phyloP scores from a whole-genome alignment of 2,797 vertebrate genomes.

The Ctenopoma kingsleyae region DNA sequence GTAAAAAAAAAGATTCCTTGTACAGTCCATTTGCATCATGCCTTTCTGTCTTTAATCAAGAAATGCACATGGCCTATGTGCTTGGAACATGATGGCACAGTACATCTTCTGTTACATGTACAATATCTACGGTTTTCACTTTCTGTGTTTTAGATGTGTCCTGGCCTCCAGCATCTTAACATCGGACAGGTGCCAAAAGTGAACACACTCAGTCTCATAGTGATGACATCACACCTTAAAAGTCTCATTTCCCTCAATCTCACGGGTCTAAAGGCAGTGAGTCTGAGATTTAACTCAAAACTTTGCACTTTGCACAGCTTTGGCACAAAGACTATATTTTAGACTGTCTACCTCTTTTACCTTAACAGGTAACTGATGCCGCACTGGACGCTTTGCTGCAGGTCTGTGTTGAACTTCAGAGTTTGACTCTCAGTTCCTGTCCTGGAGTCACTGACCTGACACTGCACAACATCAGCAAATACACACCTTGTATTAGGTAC shows the following conservation, averaged over 20 bases:
- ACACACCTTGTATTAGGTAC: constrained; percentile 65
- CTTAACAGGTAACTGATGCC: constrained; percentile 63
- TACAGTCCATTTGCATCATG: fast-evolving
- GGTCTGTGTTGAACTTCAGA: constrained; percentile 63
- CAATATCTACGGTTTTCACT: neutral
- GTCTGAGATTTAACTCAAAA: neutral
- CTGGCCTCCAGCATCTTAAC: constrained; percentile 66
- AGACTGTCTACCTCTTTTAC: neutral
- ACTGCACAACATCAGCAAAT: constrained; percentile 72
- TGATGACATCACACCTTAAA: constrained; percentile 72
- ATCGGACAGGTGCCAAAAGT: constrained; percentile 73
- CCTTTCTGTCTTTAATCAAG: neutral
- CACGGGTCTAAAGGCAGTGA: constrained; percentile 70
- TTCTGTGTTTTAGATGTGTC: constrained; percentile 48
- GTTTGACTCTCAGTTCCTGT: constrained; percentile 75
- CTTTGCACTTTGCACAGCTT: neutral
- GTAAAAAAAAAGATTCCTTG: neutral
- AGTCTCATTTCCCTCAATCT: constrained; percentile 74
- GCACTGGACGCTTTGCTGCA: constrained; percentile 66
- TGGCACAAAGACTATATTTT: neutral
- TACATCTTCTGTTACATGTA: neutral
- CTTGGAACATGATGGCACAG: no score
- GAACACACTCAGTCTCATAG: constrained; percentile 53
- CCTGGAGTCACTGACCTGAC: constrained; percentile 73
- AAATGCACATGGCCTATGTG: neutral